These are phyloP conservation scores for Aegithalos caudatus DNA, from an alignment of 2,113 vertebrate genomes.

Conservation along the genomic window DNA sequence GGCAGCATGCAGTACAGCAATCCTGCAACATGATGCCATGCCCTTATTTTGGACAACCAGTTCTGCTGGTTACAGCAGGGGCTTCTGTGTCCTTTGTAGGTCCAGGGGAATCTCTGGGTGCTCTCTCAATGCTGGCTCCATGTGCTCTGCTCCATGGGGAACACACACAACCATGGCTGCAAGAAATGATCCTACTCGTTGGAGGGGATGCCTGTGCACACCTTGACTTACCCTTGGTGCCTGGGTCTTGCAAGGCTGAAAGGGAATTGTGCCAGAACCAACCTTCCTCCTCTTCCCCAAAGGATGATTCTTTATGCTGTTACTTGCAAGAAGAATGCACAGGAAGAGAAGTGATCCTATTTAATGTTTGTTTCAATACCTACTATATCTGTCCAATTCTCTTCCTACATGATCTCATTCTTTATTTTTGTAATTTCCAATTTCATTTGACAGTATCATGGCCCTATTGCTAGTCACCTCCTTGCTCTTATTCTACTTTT, in stretches of 20 bases:
- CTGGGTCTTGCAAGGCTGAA: background rate
- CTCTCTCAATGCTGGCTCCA: background rate
- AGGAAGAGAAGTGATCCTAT: background rate
- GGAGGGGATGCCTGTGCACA: background rate
- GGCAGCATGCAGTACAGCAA: background rate
- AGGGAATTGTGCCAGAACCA: background rate
- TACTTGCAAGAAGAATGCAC: background rate
- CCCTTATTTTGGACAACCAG: background rate
- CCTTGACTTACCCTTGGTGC: background rate
- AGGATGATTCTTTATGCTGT: background rate
- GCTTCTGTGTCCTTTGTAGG: background rate
- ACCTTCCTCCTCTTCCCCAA: background rate
- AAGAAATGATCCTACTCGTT: background rate
- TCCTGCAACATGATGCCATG: accelerated
- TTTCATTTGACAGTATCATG: background rate
- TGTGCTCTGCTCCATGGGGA: background rate
- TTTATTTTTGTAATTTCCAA: background rate
- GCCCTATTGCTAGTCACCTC: background rate
- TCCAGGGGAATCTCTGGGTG: background rate
- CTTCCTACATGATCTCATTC: background rate
- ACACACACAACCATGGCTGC: accelerated
- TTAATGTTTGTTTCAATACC: background rate
- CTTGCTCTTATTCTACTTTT: background rate
- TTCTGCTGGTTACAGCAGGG: background rate
- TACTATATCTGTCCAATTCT: background rate